Conservation (phyloP, 1,140 invertebrate genomes). For the Ylistrum balloti region DNA sequence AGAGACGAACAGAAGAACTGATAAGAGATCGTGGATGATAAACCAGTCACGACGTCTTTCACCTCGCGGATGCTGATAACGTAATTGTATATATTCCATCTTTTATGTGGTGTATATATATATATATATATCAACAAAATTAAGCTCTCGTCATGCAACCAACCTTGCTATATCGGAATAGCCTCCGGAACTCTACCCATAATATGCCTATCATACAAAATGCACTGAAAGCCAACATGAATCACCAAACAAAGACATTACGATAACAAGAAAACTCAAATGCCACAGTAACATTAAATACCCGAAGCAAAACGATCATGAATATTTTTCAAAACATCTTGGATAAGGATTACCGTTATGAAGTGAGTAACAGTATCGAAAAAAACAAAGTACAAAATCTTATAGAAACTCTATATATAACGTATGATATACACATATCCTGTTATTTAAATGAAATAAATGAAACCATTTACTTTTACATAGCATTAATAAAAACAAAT, state of each 20-base stretch:
- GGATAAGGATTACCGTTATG: no score
- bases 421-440: no score
- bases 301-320: no score
- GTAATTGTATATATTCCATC: slow-evolving; percentile 30
- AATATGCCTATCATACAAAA: neutral
- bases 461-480: no score
- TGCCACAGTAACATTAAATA: no score
- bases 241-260: neutral
- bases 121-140: slow-evolving; percentile 23
- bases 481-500: no score
- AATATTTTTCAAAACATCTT: no score
- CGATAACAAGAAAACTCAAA: no score
- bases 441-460: no score
- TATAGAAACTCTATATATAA: no score
- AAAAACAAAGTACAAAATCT: no score
- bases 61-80: slow-evolving; percentile 2
- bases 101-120: slow-evolving; percentile 16
- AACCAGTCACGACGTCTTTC: neutral
- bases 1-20: neutral
- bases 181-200: neutral
- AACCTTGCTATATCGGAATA: neutral
- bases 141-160: neutral
- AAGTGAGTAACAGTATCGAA: no score
- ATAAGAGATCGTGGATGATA: neutral
- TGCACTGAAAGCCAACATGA: neutral